A percentile compares a stretch with the other conserved stretches of the same genome.
phyloP scores from a whole-genome alignment of 30 jellyfish, hydroid and myxozoan species.

The Haliclystus octoradiatus region DNA sequence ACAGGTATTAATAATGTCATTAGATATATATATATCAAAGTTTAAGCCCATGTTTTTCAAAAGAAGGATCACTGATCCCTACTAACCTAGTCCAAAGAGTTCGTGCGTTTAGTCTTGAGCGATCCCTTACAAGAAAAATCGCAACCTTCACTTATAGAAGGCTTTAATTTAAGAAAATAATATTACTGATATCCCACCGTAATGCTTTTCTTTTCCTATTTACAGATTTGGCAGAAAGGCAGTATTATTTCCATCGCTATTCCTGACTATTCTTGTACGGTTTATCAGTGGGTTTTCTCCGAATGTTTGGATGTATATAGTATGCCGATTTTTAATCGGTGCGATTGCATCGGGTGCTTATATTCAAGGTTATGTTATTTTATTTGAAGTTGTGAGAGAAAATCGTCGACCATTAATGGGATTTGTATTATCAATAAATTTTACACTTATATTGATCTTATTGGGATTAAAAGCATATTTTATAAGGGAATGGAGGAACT shows the following conservation, averaged over 20 bases:
- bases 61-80: no score
- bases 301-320: slow-evolving; percentile 29
- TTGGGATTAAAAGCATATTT: slow-evolving; percentile 73
- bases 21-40: no score
- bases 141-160: no score
- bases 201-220: no score
- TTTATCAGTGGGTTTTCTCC: slow-evolving; percentile 59
- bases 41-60: no score
- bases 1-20: no score
- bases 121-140: no score
- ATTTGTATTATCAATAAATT: slow-evolving; percentile 32
- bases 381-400: slow-evolving; percentile 66
- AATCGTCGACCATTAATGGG: slow-evolving; percentile 80
- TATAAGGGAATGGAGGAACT: slow-evolving; percentile 63
- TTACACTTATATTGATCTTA: slow-evolving; percentile 37
- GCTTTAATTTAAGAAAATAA: no score
- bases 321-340: slow-evolving; percentile 40
- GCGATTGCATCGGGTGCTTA: slow-evolving; percentile 57
- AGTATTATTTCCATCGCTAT: slow-evolving; percentile 43
- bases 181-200: no score
- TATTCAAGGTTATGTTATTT: slow-evolving; percentile 44
- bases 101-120: no score
- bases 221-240: slow-evolving; percentile 55
- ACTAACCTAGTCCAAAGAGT: no score
- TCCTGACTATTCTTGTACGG: slow-evolving; percentile 17